Conservation (phyloP, 2,113 vertebrate genomes). For the Ochotona curzoniae region DNA sequence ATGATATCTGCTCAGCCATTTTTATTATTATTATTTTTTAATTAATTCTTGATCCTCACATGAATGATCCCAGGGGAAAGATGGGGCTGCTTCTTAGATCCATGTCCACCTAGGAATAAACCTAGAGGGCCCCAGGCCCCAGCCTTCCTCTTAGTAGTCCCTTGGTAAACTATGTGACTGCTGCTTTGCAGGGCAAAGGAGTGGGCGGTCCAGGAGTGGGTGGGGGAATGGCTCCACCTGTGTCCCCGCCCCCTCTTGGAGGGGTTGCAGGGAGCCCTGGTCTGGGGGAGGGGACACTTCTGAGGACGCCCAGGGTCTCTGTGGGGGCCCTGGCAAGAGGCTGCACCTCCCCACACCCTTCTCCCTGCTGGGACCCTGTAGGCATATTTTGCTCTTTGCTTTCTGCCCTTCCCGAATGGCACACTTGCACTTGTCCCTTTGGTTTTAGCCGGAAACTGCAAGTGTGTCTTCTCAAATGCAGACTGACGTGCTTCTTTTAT, state of each 20-base stretch:
- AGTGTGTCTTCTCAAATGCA: constrained; percentile 84
- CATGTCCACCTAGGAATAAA: neutral
- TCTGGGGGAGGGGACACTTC: neutral
- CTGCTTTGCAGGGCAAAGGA: neutral
- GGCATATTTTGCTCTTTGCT: neutral
- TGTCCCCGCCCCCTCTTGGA: neutral
- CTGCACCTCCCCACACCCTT: neutral
- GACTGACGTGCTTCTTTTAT: constrained; percentile 88
- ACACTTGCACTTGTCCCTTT: constrained; percentile 74
- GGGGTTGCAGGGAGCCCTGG: neutral
- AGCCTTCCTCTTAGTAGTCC: accelerated
- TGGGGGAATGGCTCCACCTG: neutral
- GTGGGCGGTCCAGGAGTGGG: accelerated
- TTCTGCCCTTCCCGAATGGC: constrained; percentile 64
- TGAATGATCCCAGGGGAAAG: neutral
- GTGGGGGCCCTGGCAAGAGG: accelerated
- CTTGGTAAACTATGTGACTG: neutral
- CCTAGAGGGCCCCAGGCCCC: too few species aligned
- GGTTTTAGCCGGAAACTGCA: constrained; percentile 81
- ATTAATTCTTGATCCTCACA: neutral
- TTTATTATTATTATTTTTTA: neutral
- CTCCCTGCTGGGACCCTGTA: accelerated
- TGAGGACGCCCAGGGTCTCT: neutral
- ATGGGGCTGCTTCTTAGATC: too few species aligned
- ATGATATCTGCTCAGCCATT: too few species aligned